Conservation (phyloP, 1,140 invertebrate species). For the Bombus affinis region DNA sequence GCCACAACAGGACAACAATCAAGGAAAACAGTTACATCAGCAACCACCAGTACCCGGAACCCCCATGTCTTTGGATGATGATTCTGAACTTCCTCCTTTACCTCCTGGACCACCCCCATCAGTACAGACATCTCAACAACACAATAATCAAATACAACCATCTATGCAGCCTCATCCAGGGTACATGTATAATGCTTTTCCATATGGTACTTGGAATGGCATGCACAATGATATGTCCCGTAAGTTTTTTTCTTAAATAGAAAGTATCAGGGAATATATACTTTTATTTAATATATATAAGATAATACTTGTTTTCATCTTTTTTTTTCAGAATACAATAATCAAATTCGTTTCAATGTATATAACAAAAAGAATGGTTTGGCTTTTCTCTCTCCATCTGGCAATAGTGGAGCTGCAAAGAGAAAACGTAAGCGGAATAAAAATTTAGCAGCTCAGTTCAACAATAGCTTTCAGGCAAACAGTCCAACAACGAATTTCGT, state of each 20-base stretch:
- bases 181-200: slow-evolving; percentile 74
- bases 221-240: slow-evolving; percentile 74
- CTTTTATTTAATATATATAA: background rate
- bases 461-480: slow-evolving; percentile 81
- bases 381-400: slow-evolving; percentile 75
- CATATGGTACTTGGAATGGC: slow-evolving; percentile 75
- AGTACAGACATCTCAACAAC: slow-evolving; percentile 79
- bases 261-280: background rate
- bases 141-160: slow-evolving; percentile 75
- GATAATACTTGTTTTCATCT: background rate
- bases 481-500: slow-evolving; percentile 69
- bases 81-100: slow-evolving; percentile 80
- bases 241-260: slow-evolving; percentile 60
- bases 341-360: slow-evolving; percentile 84
- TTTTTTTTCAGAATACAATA: slow-evolving; percentile 79
- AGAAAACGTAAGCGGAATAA: slow-evolving; percentile 90
- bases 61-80: slow-evolving; percentile 78
- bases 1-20: slow-evolving; percentile 70
- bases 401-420: slow-evolving; percentile 85
- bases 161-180: slow-evolving; percentile 76
- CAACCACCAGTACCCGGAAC: slow-evolving; percentile 76
- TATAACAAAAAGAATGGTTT: slow-evolving; percentile 84
- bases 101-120: slow-evolving; percentile 81
- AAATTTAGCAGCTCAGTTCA: slow-evolving; percentile 83
- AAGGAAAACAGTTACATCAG: slow-evolving; percentile 72